Evolutionary conservation across 2,113 vertebrate species (phyloP).

Genomic region (Ovis aries): ARS-UI_Ramb_v3.0 NC_056058.1:84791501-84792000

Average conservation of each 20-base stretch:
- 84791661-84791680: background rate
- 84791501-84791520: background rate
- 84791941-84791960: background rate
- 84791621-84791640: background rate
- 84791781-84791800: background rate
- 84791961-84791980: background rate
- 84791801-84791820: background rate
- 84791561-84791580: background rate
- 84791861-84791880: background rate
- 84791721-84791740: background rate
- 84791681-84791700: background rate
- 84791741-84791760: background rate
- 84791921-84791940: background rate
- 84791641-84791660: background rate
- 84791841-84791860: background rate
- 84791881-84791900: rapidly evolving
- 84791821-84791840: background rate
- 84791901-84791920: background rate
- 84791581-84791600: background rate
- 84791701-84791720: background rate
- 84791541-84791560: background rate
- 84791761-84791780: background rate
- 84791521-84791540: background rate
- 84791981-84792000: background rate
- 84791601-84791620: background rate